Conservation (phyloP, 2,797 vertebrate genomes). For the Spinibarbus caldwelli region DNA sequence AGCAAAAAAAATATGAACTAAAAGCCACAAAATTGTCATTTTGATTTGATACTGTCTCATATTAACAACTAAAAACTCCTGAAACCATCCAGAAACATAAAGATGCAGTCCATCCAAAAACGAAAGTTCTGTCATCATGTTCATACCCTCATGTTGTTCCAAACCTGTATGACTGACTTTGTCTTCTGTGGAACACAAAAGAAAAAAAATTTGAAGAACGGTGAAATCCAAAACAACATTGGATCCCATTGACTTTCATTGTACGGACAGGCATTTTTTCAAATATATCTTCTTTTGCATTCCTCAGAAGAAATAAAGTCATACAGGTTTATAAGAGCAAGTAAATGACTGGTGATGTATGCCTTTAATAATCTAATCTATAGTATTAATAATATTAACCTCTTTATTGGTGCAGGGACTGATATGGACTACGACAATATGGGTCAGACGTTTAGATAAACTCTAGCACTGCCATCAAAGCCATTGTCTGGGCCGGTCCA, state of each 20-base stretch:
- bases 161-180: no score
- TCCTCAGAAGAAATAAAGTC: neutral
- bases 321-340: neutral
- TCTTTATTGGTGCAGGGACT: neutral
- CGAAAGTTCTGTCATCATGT: no score
- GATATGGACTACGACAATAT: neutral
- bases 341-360: neutral
- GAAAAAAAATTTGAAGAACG: no score
- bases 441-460: conserved; percentile 8
- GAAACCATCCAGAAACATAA: neutral
- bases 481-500: neutral
- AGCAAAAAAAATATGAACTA: neutral
- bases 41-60: neutral
- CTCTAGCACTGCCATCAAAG: neutral
- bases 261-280: neutral
- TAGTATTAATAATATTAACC: neutral
- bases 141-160: no score
- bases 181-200: no score
- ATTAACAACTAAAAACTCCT: neutral
- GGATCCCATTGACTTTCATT: neutral
- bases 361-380: neutral
- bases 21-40: neutral
- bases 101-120: neutral
- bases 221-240: no score
- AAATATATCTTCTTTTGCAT: neutral